Conservation (phyloP, 2,888 invertebrate genomes). For the Chymomyza fuscimana region DNA sequence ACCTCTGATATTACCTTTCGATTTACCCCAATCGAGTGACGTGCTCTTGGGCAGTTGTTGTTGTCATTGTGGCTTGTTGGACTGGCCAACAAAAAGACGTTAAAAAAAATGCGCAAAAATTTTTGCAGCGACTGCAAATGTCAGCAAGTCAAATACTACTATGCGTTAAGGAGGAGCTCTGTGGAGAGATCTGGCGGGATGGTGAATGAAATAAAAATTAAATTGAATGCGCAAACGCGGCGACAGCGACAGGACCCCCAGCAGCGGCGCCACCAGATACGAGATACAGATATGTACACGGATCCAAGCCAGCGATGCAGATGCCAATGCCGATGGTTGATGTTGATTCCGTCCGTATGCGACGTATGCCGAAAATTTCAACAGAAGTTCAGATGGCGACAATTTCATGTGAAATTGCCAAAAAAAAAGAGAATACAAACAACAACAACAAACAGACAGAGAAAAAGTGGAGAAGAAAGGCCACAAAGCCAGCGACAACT, state of each 20-base stretch:
- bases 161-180: background rate
- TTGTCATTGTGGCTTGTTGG: slow-evolving; percentile 10
- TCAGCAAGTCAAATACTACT: slow-evolving; percentile 48
- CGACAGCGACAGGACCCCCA: slow-evolving; percentile 69
- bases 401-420: slow-evolving; percentile 63
- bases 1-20: background rate
- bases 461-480: background rate
- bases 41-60: slow-evolving; percentile 8
- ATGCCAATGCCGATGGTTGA: slow-evolving; percentile 44
- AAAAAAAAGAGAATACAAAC: slow-evolving; percentile 11
- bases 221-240: slow-evolving; percentile 65
- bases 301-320: slow-evolving; percentile 31
- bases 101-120: slow-evolving; percentile 62
- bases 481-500: background rate
- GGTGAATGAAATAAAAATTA: slow-evolving; percentile 64
- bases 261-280: slow-evolving; percentile 72
- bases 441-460: background rate
- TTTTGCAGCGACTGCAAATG: slow-evolving; percentile 65
- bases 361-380: slow-evolving; percentile 71
- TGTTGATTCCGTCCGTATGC: slow-evolving; percentile 52
- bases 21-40: background rate
- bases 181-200: background rate
- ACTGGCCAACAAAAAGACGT: slow-evolving; percentile 49
- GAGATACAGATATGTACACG: slow-evolving; percentile 60
- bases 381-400: slow-evolving; percentile 59